Base-by-base conservation (phyloP, 2,113 vertebrate genomes). In the Amazona vittata region DNA sequence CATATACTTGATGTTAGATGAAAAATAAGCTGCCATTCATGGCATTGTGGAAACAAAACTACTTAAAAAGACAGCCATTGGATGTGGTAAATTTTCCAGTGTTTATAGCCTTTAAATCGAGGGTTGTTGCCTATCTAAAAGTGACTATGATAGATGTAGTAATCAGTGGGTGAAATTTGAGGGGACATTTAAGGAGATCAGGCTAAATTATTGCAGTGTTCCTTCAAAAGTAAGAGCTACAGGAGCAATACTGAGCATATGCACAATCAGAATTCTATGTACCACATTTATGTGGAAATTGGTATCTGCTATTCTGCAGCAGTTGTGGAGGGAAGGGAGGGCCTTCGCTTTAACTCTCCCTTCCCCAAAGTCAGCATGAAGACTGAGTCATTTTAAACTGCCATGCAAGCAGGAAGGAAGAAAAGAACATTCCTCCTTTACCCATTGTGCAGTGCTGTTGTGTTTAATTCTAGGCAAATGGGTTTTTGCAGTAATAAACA, bases 11-110 rank as follows among this genome's bases (percentile, higher is more conserved):
- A 39, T 15, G 43, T 5, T 78, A 50, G 69, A 78, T 89, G 70
- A 92, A 94, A 92, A 95, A 90, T 59, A 94, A 89, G 37, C 63
- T 85, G 71, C 82, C 71, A 47, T 47, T 86, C 81, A 71, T 79
- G n/a, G 47, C 47, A 57, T 26, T 83, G 52, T 87, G 87, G 52
- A 93, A 83, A 76, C 44, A 76, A 57, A 93, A 55, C 65, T 89
- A 29, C 74, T 93, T 89, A 55, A 87, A 92, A 50, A 75, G 74
- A 53, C 77, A 84, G 81, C 68, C 44, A 69, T 3, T 82, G 81
- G 24, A 91, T 83, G 47, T 57, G 86, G 82, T 82, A 93, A 91
- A 35, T 84, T 78, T 73, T 89, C 35, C 0, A 0, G 86, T 91
- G 71, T 77, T 90, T 92, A 55, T 68, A 90, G 88, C 24, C 57